A percentile compares a stretch with the other conserved stretches of the same genome.
phyloP scores from a whole-genome alignment of 1,140 invertebrate species.

The Hydropsyche tenuis region DNA sequence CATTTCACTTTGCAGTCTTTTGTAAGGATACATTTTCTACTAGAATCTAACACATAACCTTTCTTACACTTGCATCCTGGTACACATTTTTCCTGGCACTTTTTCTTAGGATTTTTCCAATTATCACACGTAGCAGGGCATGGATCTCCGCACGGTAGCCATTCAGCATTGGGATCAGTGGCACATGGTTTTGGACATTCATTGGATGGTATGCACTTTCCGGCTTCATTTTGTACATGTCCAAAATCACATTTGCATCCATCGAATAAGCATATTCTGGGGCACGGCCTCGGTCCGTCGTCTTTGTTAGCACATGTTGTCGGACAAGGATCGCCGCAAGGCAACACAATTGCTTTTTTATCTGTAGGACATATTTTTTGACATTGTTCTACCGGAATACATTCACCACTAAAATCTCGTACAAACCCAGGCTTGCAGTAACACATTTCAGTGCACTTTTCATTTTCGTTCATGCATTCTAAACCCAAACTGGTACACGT shows the following conservation, averaged over 20 bases:
- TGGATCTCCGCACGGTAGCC: constrained; percentile 35
- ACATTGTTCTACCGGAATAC: neutral
- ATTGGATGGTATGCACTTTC: constrained; percentile 31
- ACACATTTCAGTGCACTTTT: constrained; percentile 41
- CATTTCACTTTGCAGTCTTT: neutral
- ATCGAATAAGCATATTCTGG: constrained; percentile 6
- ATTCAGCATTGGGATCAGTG: constrained; percentile 7
- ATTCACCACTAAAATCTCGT: neutral
- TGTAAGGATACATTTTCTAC: constrained; percentile 35
- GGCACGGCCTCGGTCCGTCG: constrained; percentile 17
- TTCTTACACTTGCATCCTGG: constrained; percentile 38
- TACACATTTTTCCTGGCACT: too few relatives aligned
- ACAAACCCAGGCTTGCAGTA: constrained; percentile 4
- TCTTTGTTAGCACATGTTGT: constrained; percentile 20
- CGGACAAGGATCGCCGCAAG: constrained; percentile 22
- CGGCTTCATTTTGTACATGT: neutral
- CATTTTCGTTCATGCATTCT: constrained; percentile 24
- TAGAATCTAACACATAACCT: constrained; percentile 12
- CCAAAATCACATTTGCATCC: constrained; percentile 38
- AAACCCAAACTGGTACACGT: constrained; percentile 37
- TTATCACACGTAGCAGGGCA: constrained; percentile 38
- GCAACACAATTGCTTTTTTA: constrained; percentile 4
- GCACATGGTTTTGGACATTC: neutral
- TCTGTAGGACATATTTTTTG: neutral
- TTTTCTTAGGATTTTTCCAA: neutral